These are phyloP conservation scores for Tachyglossus aculeatus DNA, from an alignment of 2,797 vertebrate species.

Conservation along the genomic window DNA sequence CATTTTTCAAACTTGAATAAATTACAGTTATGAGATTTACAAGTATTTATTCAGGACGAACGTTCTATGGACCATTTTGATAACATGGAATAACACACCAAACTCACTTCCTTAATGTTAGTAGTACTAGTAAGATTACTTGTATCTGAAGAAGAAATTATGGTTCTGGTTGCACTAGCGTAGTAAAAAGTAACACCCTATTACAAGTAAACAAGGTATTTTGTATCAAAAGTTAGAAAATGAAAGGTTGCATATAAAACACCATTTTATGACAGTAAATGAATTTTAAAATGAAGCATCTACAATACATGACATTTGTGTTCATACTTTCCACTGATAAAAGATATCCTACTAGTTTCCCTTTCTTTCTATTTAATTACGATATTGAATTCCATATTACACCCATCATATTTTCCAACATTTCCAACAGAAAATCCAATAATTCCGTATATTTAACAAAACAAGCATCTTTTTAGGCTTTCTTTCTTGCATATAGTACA, in stretches of 20 bases:
- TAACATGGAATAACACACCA: constrained; percentile 22
- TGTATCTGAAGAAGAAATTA: constrained; percentile 49
- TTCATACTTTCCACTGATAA: constrained; percentile 8
- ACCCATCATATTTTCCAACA: constrained; percentile 39
- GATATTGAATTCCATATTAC: not conserved
- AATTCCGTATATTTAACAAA: too few species aligned
- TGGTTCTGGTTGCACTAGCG: constrained; percentile 29
- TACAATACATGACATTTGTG: constrained; percentile 5
- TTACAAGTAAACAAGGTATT: constrained; percentile 51
- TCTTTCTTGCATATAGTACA: not conserved
- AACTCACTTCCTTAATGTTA: constrained; percentile 40
- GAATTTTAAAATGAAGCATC: constrained; percentile 25
- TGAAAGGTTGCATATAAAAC: constrained; percentile 53
- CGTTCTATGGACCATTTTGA: constrained; percentile 5
- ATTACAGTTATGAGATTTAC: constrained; percentile 25
- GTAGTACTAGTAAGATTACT: constrained; percentile 42
- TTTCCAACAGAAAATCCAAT: not conserved
- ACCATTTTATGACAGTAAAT: constrained; percentile 39
- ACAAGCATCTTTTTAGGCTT: not conserved
- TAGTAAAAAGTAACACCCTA: constrained; percentile 55
- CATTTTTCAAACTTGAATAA: constrained; percentile 23
- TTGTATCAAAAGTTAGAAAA: constrained; percentile 72
- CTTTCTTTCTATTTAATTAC: constrained; percentile 10
- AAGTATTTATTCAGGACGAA: constrained; percentile 25
- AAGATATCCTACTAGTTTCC: constrained; percentile 11